Percentiles rank a stretch among this genome's conserved stretches.
phyloP scores from a whole-genome alignment of 2,113 vertebrate species.

The Coturnix japonica region DNA sequence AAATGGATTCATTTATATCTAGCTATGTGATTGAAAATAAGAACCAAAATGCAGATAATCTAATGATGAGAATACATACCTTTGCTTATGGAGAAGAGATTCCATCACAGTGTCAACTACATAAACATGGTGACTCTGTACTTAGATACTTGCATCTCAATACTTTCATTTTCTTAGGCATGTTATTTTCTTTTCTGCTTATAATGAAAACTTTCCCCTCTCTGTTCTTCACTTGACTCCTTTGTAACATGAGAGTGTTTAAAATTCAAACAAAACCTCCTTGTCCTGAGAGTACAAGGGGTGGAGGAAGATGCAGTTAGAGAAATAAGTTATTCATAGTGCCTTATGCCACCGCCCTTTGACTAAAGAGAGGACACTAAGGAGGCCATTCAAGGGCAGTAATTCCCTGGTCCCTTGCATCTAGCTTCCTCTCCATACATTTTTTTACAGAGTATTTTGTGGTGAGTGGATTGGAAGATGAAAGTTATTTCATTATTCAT shows the following conservation, averaged over 20 bases:
- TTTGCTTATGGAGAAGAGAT: neutral
- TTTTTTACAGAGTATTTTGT: neutral
- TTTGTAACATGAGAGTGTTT: conserved; percentile 22
- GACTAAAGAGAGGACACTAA: neutral
- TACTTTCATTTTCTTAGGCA: neutral
- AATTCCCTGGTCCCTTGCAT: neutral
- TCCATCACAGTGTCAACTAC: neutral
- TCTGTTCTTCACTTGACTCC: conserved; percentile 45
- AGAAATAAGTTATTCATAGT: neutral
- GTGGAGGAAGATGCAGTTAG: conserved; percentile 10
- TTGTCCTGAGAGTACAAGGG: conserved; percentile 35
- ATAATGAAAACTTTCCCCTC: conserved; percentile 24
- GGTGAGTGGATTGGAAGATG: neutral
- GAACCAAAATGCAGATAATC: neutral
- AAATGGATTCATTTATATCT: neutral
- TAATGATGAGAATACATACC: conserved; percentile 15
- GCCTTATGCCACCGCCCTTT: neutral
- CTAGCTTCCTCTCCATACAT: neutral
- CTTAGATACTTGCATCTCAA: neutral
- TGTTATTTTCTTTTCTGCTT: neutral
- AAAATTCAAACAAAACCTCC: conserved; percentile 54
- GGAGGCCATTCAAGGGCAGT: neutral
- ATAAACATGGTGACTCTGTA: neutral
- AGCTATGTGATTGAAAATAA: neutral
- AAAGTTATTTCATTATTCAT: neutral